phyloP scores from a whole-genome alignment of 2,888 invertebrate species.

The Drosophila mettleri region DNA sequence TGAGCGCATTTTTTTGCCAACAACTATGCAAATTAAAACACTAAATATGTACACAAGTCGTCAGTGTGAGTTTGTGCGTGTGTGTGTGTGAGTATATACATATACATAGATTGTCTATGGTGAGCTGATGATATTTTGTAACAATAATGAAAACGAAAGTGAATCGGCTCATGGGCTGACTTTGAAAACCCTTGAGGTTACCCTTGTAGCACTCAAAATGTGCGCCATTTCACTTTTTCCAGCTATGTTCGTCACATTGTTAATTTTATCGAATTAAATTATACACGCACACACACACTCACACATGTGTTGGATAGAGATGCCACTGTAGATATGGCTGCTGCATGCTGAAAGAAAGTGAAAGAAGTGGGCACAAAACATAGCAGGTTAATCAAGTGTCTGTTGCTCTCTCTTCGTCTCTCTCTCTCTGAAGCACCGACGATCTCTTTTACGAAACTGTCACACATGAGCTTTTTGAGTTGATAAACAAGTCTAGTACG shows the following conservation, averaged over 20 bases:
- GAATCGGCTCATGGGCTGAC: slow-evolving; percentile 58
- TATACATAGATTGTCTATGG: slow-evolving; percentile 31
- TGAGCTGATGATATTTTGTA: slow-evolving; percentile 70
- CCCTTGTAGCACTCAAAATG: slow-evolving; percentile 54
- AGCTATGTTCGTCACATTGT: slow-evolving; percentile 49
- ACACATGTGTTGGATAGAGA: slow-evolving; percentile 38
- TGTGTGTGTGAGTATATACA: slow-evolving; percentile 24
- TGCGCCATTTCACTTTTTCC: slow-evolving; percentile 65
- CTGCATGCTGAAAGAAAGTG: slow-evolving; percentile 57
- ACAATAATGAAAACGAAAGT: slow-evolving; percentile 72
- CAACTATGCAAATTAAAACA: slow-evolving; percentile 73
- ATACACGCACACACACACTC: slow-evolving; percentile 10
- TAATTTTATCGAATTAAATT: slow-evolving; percentile 74
- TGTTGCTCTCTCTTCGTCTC: background rate
- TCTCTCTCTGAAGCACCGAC: background rate
- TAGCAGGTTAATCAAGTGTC: slow-evolving; percentile 7
- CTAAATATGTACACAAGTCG: slow-evolving; percentile 47
- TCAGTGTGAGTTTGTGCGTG: slow-evolving; percentile 1
- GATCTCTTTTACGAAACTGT: slow-evolving; percentile 38
- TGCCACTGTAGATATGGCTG: slow-evolving; percentile 27
- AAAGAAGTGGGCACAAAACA: slow-evolving; percentile 54
- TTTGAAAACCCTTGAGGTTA: slow-evolving; percentile 67
- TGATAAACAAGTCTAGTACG: slow-evolving; percentile 38
- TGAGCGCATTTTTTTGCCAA: slow-evolving; percentile 61
- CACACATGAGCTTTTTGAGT: slow-evolving; percentile 46